phyloP scores from a whole-genome alignment of 2,797 vertebrate genomes.

The Chanos chanos region DNA sequence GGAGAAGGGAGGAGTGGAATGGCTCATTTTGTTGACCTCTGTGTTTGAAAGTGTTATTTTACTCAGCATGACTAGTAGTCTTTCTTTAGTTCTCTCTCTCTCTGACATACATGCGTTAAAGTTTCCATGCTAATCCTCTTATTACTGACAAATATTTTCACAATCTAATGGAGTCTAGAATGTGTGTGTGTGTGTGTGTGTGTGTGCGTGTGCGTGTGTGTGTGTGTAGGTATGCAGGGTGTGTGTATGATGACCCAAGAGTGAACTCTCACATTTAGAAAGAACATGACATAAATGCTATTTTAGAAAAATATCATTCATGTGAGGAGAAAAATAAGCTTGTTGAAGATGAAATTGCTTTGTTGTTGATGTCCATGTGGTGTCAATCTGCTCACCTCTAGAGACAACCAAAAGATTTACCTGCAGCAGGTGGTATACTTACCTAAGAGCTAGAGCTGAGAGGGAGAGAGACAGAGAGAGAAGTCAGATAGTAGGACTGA shows the following conservation, averaged over 20 bases:
- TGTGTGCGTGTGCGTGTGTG: not conserved
- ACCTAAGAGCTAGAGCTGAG: conserved; percentile 2
- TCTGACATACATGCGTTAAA: no score
- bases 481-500: conserved; percentile 24
- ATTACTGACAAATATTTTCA: no score
- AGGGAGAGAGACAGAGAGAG: conserved; percentile 34
- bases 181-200: conserved; percentile 7
- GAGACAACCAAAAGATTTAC: not conserved
- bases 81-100: no score
- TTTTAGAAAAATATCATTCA: not conserved
- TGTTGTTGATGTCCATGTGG: no score
- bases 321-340: not conserved
- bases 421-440: conserved; percentile 5
- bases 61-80: no score
- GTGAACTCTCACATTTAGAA: not conserved
- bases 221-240: not conserved
- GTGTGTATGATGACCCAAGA: conserved; percentile 17
- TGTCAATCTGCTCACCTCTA: conserved; percentile 7
- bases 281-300: not conserved
- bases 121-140: no score
- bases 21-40: no score
- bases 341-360: no score
- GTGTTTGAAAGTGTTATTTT: no score
- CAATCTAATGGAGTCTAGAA: no score
- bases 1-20: no score